phyloP scores from a whole-genome alignment of 1,140 invertebrate genomes.

The Coboldia fuscipes region DNA sequence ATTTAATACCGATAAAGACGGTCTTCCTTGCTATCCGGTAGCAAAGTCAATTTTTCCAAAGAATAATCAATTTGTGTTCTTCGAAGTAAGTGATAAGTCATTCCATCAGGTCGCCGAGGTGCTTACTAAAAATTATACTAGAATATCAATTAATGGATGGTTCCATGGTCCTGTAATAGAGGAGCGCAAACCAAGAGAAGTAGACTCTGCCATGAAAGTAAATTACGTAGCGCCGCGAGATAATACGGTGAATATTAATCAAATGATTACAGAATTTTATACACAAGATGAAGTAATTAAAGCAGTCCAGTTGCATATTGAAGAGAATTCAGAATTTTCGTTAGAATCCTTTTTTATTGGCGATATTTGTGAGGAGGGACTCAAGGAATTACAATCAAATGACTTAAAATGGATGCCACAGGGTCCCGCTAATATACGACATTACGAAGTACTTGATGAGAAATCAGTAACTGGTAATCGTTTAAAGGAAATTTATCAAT shows the following conservation, averaged over 20 bases:
- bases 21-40: conserved; percentile 26
- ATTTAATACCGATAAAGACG: conserved; percentile 30
- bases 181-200: conserved; percentile 1
- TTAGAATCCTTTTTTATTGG: conserved; percentile 28
- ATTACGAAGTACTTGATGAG: conserved; percentile 30
- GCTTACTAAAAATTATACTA: conserved; percentile 29
- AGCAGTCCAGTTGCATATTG: conserved; percentile 30
- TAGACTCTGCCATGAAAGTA: conserved; percentile 11
- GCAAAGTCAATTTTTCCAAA: conserved; percentile 30
- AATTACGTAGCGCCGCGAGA: conserved; percentile 5
- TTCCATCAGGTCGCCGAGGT: conserved; percentile 40
- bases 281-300: conserved; percentile 21
- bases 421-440: conserved; percentile 36
- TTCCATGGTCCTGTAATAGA: conserved; percentile 32
- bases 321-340: conserved; percentile 31
- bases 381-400: conserved; percentile 21
- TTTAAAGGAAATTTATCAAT: conserved; percentile 20
- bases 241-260: conserved; percentile 6
- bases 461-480: conserved; percentile 20
- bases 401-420: conserved; percentile 27
- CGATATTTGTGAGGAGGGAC: conserved; percentile 23
- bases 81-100: conserved; percentile 31
- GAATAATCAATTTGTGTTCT: conserved; percentile 50
- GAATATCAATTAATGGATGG: conserved; percentile 54
- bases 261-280: conserved; percentile 16